Conservation (phyloP, 2,888 invertebrate species). For the Drosophila fungiperda region DNA sequence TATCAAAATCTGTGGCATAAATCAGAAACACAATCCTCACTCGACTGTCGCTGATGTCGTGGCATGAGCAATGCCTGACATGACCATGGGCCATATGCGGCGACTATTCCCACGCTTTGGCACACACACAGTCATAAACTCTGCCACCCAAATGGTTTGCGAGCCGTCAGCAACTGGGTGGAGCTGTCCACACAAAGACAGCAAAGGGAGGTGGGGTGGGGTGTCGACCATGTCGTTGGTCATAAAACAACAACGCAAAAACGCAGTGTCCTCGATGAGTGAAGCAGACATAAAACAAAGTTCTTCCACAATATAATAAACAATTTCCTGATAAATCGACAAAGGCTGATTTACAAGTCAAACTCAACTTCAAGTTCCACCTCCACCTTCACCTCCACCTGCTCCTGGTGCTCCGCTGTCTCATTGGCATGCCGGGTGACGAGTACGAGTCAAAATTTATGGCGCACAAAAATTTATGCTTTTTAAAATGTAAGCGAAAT, state of each 20-base stretch:
- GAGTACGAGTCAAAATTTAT: constrained; percentile 60
- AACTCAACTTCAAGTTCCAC: not conserved
- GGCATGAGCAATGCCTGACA: constrained; percentile 44
- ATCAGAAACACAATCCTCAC: constrained; percentile 61
- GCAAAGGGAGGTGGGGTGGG: not conserved
- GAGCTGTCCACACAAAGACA: not conserved
- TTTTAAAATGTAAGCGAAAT: constrained; percentile 73
- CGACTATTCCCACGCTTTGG: constrained; percentile 71
- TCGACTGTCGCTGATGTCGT: constrained; percentile 16
- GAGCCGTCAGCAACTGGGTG: constrained; percentile 37
- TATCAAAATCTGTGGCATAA: constrained; percentile 71
- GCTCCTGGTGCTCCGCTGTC: constrained; percentile 17
- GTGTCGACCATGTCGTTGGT: constrained; percentile 34
- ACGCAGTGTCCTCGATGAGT: constrained; percentile 58
- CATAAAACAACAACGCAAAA: constrained; percentile 64
- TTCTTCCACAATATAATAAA: constrained; percentile 74
- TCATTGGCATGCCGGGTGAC: constrained; percentile 72
- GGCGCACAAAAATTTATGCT: constrained; percentile 69
- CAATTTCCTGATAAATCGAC: constrained; percentile 77
- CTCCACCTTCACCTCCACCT: no score
- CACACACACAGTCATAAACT: constrained; percentile 47
- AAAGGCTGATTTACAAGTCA: constrained; percentile 30
- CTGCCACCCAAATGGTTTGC: constrained; percentile 59
- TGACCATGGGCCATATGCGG: constrained; percentile 43
- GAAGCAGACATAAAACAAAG: constrained; percentile 62